Conservation (phyloP, 2,797 vertebrate species). For the Gymnopithys bicolor region DNA sequence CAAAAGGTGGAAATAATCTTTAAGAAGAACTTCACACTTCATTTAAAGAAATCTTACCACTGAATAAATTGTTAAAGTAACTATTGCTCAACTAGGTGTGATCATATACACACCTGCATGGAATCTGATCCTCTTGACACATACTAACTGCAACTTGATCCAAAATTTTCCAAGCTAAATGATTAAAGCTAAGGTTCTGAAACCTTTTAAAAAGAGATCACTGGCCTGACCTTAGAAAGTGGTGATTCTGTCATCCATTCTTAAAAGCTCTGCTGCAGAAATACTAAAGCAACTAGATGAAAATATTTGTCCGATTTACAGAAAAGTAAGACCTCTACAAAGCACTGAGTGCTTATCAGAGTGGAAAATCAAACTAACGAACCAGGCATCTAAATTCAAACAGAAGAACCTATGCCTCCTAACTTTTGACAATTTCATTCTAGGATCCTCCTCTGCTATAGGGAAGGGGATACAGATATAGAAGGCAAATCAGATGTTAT, state of each 20-base stretch:
- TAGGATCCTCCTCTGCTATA: background rate
- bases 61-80: conserved; percentile 1
- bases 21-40: background rate
- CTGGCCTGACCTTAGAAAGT: background rate
- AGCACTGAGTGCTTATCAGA: background rate
- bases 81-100: background rate
- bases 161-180: background rate
- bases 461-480: background rate
- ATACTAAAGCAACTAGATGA: conserved; percentile 29
- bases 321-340: background rate
- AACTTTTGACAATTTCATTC: background rate
- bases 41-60: background rate
- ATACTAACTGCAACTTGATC: background rate
- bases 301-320: background rate
- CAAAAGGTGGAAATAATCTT: background rate
- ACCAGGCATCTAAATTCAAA: background rate
- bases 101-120: background rate
- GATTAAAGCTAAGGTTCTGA: background rate
- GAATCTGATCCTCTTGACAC: background rate
- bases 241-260: background rate
- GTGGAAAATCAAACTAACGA: background rate
- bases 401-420: background rate
- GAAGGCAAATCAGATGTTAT: background rate
- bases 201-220: background rate
- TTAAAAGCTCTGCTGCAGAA: background rate